Evolutionary conservation across 2,888 invertebrate genomes (phyloP).

Genomic region (Agriopis leucophaearia): DNA sequence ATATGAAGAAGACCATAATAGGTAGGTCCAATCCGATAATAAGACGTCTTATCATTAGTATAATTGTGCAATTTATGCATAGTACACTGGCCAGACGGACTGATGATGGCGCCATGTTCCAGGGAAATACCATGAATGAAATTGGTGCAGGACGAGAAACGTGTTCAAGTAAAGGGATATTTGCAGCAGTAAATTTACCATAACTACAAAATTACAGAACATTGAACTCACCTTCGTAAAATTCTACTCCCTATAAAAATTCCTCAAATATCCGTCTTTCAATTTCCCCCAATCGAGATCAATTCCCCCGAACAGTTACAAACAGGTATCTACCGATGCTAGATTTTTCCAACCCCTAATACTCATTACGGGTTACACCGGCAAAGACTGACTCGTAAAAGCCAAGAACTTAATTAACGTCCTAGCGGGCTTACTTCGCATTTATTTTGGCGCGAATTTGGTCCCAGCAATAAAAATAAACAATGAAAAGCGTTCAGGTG

Average conservation of each 20-base stretch:
- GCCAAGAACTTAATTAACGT: conserved; percentile 82
- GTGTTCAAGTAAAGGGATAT: too few relatives aligned
- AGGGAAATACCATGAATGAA: too few relatives aligned
- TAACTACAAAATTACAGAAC: too few relatives aligned
- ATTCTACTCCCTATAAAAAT: not conserved
- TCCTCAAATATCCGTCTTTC: conserved; percentile 9
- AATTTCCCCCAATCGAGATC: conserved; percentile 19
- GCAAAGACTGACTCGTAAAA: conserved; percentile 69
- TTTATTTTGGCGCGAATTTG: conserved; percentile 80
- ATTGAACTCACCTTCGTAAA: too few relatives aligned
- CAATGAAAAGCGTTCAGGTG: conserved; percentile 70
- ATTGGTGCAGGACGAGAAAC: too few relatives aligned
- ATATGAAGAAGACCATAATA: too few relatives aligned
- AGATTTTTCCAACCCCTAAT: conserved; percentile 52
- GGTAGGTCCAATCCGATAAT: too few relatives aligned
- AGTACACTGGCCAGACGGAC: too few relatives aligned
- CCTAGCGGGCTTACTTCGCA: conserved; percentile 57
- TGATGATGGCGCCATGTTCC: too few relatives aligned
- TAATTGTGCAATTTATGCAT: too few relatives aligned
- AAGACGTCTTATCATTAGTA: too few relatives aligned
- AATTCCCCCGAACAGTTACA: conserved; percentile 26
- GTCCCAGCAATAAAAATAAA: conserved; percentile 77
- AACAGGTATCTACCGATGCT: conserved; percentile 37
- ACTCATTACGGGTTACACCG: conserved; percentile 66
- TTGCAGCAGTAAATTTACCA: too few relatives aligned